Base-by-base conservation (phyloP, 2,797 vertebrate genomes). In the Centroberyx gerrardi region DNA sequence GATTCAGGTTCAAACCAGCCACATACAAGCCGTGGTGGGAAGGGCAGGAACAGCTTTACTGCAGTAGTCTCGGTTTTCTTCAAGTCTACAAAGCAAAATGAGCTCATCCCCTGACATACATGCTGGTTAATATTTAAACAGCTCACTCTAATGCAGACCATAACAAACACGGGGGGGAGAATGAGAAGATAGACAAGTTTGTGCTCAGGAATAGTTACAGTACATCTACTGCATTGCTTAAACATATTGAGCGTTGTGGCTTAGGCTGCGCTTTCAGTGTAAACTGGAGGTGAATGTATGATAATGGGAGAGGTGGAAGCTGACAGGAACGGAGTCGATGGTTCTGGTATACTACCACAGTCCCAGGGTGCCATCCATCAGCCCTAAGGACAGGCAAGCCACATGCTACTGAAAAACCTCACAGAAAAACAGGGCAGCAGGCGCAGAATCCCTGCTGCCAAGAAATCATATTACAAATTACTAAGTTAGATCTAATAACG, bases 61-160 rank as follows among this genome's bases (percentile, higher is more conserved):
- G 90, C 89, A 90, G 87, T 65, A 72, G 86, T 86, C 73, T 88
- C 83, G 74, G 82, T 78, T 90, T 87, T 87, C 80, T 67, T 71
- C 61, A 38, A 73, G 83, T 80, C 85, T 73, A 72, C 71, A 66
- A 72, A 84, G 83, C 68, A 74, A 78, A 82, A 81, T 55, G 79
- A 87, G 82, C 82, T 81, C 76, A 81, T 71, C 65, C 69, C 77
- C 83, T 60, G 81, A 90, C 85, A 86, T 73, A 68, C 27, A 51
- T 71, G 51, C 71, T 65, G 69, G 63, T 92, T 90, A 90, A 94
- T 93, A 93, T 92, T 93, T 92, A 83, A 94, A 86, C 66, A 87
- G 79, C 58, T 77, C 59, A 61, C 67, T 83, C 67, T 68, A 63
- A 74, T 18, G 67, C 46, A 67, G 63, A 72, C 75, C 77, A 67